Base-by-base conservation (phyloP, 1,140 invertebrate genomes). In the Drosophila chauvacae region DNA sequence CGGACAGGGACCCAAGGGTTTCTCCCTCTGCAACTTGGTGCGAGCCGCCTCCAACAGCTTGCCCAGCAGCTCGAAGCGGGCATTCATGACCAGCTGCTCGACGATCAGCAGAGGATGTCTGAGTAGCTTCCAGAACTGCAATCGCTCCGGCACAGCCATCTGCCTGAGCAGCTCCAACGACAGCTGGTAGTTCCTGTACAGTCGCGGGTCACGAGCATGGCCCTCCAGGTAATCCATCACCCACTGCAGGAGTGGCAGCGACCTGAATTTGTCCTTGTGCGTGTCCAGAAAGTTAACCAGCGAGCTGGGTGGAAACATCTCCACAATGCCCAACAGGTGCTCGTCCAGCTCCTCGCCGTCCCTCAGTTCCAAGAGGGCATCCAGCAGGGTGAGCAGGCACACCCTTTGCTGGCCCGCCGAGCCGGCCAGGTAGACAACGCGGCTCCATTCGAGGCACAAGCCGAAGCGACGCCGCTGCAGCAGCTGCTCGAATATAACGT, bases 31-130 rank as follows among this genome's bases (percentile, higher is more conserved):
- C 13, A 92, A 39, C n/a, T 68, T 59, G 4, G 26, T 30, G 1
- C 37, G 94, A 2, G 94, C 75, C 6, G 80, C 73, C 10, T 87
- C 83, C 20, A 95, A 50, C 7, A 96, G 94, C 39, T 93, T 94
- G 2, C 94, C 92, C 7, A 96, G 90, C 66, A 94, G 93, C 80
- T 96, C 95, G 45, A 96, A 93, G 87, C 95, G 95, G 1, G 94
- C 95, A 78, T 96, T 96, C 96, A 97, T 96, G 2, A 97, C 80
- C 48, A 96, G 92, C 79, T 96, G 95, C 75, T 97, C 96, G 6
- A 97, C 93, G 81, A 97, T 95, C 0, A 96, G 83, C 18, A 96
- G 78, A 0, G 96, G 96, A 71, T 95, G 94, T 23, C 94, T 94
- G 28, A 96, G 94, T 6, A 96, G 81, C 68, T 95, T 93, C 93